Evolutionary conservation across 1,140 invertebrate species (phyloP).

Genomic region (Oedothorax gibbosus): DNA sequence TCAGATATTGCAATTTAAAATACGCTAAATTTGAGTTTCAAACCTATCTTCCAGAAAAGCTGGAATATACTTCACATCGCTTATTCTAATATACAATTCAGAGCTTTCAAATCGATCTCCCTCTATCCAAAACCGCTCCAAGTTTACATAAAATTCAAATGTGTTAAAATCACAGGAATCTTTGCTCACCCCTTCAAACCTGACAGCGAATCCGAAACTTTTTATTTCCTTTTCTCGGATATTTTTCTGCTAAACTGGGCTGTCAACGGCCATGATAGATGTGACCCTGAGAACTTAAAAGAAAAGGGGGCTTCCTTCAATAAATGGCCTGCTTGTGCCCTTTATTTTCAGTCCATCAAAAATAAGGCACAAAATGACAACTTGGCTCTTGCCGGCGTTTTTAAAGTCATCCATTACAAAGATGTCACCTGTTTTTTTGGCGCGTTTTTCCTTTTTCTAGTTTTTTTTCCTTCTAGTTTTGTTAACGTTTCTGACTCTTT

Average conservation of each 20-base stretch:
- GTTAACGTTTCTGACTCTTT: neutral
- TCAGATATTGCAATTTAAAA: too few relatives aligned
- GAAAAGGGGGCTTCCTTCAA: slow-evolving; percentile 43
- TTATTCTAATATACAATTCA: too few relatives aligned
- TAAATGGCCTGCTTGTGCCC: slow-evolving; percentile 33
- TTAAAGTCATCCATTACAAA: slow-evolving; percentile 56
- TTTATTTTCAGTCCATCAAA: slow-evolving; percentile 56
- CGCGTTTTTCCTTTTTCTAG: too few relatives aligned
- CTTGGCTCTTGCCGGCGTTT: slow-evolving; percentile 45
- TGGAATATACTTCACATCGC: too few relatives aligned
- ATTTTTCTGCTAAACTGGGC: slow-evolving; percentile 30
- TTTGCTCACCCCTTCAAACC: slow-evolving; percentile 6
- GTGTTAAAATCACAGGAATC: neutral
- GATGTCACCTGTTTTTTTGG: slow-evolving; percentile 13
- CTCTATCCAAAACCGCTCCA: neutral
- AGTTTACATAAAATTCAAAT: slow-evolving; percentile 29
- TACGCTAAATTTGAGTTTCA: too few relatives aligned
- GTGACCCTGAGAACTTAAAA: slow-evolving; percentile 53
- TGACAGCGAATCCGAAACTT: slow-evolving; percentile 35
- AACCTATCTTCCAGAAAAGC: too few relatives aligned
- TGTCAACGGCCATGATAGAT: slow-evolving; percentile 53
- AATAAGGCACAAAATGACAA: slow-evolving; percentile 57
- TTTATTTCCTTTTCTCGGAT: slow-evolving; percentile 9
- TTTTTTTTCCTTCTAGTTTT: slow-evolving; percentile 7
- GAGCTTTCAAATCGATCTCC: too few relatives aligned